Base-by-base conservation (phyloP, 2,888 invertebrate species). In the Cinara cedri region DNA sequence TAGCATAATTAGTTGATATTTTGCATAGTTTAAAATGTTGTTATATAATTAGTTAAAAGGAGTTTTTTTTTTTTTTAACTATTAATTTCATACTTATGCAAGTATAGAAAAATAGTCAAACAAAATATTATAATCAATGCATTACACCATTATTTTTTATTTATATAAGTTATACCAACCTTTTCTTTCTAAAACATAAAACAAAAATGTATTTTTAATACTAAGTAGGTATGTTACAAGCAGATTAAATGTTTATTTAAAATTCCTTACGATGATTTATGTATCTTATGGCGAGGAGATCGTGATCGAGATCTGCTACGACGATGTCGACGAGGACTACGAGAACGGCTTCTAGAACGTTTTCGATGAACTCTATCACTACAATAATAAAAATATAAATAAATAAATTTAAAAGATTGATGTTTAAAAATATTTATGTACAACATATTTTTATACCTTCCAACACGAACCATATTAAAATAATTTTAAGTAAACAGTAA, bases 251-350 rank as follows among this genome's bases (percentile, higher is more conserved):
- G 26, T n/a, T 60, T 72, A 9, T 11, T 74, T 21, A 14, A 44
- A 74, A 65, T 34, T 19, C 13, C 74, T 80, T 74, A 80, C 80
- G 46, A 21, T 72, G 80, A 80, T 74, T 78, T 78, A 55, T 78
- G 78, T 34, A 66, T 51, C 26, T 78, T 78, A 60, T 78, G 78
- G 51, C 78, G 78, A 60, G 78, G 78, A 19, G 78, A 78, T 55
- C 91, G 85, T 51, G 91, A 91, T 81, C 91, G 87, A 65, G 91
- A 91, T 83, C 91, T 88, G 83, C 91, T 91, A 81, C 91, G 88
- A 83, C 91, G 89, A 83, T 90, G 74, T 1, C 82, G 72, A 46
- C 90, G 90, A 16, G 89, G 89, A 54, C 88, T 87, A 11, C 85
- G 86, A 44, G 90, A 90, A 65, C 89, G 87, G 81, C 90, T 90